Evolutionary conservation across 2,113 vertebrate genomes (phyloP).

Genomic region (Phalacrocorax brasilianus): DNA sequence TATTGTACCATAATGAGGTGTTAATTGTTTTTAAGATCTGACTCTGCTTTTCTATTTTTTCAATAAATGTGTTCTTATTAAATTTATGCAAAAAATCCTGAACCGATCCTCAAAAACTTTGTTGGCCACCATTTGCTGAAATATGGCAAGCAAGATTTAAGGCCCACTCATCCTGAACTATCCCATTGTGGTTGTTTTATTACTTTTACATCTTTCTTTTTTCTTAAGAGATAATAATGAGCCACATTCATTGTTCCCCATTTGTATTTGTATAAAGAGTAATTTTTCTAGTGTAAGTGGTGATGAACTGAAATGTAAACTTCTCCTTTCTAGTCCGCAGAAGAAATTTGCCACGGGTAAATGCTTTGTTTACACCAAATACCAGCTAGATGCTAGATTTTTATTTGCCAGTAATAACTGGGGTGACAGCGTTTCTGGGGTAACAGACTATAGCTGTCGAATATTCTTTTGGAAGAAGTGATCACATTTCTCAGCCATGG

Average conservation of each 20-base stretch:
- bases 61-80: neutral
- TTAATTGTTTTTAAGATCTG: neutral
- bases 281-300: neutral
- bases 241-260: neutral
- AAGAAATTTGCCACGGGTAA: neutral
- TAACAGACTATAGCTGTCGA: neutral
- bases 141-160: neutral
- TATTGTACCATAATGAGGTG: accelerated
- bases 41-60: neutral
- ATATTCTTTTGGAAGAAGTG: slow-evolving; percentile 12
- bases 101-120: neutral
- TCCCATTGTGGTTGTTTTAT: neutral
- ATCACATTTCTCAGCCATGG: neutral
- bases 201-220: neutral
- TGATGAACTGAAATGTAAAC: neutral
- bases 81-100: neutral
- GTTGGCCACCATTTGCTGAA: neutral
- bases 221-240: neutral
- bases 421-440: neutral
- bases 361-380: neutral
- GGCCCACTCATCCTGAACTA: neutral
- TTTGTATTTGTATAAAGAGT: neutral
- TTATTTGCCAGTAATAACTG: neutral
- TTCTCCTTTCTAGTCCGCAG: neutral
- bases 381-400: neutral